phyloP scores from a whole-genome alignment of 2,888 invertebrate genomes.

The Lasioglossum lativentre region DNA sequence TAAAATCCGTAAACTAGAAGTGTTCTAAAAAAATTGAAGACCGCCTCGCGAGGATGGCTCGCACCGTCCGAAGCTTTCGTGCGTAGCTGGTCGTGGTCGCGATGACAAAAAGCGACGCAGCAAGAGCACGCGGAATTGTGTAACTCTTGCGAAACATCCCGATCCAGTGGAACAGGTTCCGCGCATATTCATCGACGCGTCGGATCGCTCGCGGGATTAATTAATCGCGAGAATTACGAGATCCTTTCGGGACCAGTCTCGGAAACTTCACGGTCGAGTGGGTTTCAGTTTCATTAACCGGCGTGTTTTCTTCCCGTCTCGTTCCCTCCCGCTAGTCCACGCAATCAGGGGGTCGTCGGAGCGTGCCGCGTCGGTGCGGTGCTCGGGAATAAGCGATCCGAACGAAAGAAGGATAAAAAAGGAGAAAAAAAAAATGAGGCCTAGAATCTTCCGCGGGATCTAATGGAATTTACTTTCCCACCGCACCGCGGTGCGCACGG shows the following conservation, averaged over 20 bases:
- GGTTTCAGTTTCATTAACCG: slow-evolving; percentile 2
- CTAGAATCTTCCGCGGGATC: background rate
- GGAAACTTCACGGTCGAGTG: slow-evolving; percentile 13
- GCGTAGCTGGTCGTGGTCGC: background rate
- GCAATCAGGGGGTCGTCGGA: background rate
- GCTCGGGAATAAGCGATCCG: background rate
- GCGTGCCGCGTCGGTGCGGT: background rate
- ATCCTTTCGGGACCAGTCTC: slow-evolving; percentile 1
- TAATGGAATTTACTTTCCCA: slow-evolving; percentile 11
- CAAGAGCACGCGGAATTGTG: slow-evolving; percentile 32
- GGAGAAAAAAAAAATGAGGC: background rate
- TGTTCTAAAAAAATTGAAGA: background rate
- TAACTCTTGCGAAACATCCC: slow-evolving; percentile 36
- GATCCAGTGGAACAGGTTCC: slow-evolving; percentile 40
- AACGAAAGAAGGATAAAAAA: background rate
- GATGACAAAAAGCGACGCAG: background rate
- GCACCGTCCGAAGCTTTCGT: background rate
- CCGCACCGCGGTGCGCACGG: background rate
- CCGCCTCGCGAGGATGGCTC: background rate
- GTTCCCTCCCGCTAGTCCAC: background rate
- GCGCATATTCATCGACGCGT: slow-evolving; percentile 28
- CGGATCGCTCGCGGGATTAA: slow-evolving; percentile 20
- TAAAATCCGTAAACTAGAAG: too few relatives aligned
- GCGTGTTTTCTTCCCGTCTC: slow-evolving; percentile 2
- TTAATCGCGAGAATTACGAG: slow-evolving; percentile 27